phyloP scores from a whole-genome alignment of 2,888 invertebrate genomes.

The Ectemnius lituratus region DNA sequence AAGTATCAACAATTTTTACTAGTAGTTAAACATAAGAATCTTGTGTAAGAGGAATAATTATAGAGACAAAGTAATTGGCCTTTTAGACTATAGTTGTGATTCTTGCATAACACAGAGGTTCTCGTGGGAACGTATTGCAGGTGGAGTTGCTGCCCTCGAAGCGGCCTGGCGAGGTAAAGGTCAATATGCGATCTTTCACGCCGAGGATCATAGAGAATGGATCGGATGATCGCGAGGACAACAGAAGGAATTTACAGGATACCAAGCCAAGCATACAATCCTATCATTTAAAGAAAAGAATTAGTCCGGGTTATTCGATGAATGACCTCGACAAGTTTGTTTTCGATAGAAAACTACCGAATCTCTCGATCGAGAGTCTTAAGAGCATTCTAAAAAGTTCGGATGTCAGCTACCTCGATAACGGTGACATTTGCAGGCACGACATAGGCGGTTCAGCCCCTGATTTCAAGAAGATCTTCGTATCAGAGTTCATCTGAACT shows the following conservation, averaged over 20 bases:
- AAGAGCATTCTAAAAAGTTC: conserved; percentile 73
- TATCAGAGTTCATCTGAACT: conserved; percentile 78
- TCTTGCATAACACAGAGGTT: conserved; percentile 47
- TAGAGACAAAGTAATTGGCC: conserved; percentile 42
- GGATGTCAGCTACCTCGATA: conserved; percentile 75
- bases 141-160: conserved; percentile 67
- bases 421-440: conserved; percentile 75
- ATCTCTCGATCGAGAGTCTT: conserved; percentile 75
- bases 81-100: conserved; percentile 29
- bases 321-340: conserved; percentile 75
- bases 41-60: conserved; percentile 11
- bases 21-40: not conserved
- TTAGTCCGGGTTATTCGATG: conserved; percentile 74
- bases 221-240: conserved; percentile 38
- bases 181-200: conserved; percentile 73
- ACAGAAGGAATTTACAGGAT: conserved; percentile 37
- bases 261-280: conserved; percentile 71
- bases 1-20: not conserved
- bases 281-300: conserved; percentile 68
- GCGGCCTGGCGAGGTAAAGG: conserved; percentile 65
- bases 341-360: conserved; percentile 55
- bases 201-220: conserved; percentile 72
- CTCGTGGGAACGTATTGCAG: conserved; percentile 64
- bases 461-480: conserved; percentile 80
- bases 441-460: conserved; percentile 79